Base-by-base conservation (phyloP, 2,113 vertebrate genomes). In the Semnornis frantzii region DNA sequence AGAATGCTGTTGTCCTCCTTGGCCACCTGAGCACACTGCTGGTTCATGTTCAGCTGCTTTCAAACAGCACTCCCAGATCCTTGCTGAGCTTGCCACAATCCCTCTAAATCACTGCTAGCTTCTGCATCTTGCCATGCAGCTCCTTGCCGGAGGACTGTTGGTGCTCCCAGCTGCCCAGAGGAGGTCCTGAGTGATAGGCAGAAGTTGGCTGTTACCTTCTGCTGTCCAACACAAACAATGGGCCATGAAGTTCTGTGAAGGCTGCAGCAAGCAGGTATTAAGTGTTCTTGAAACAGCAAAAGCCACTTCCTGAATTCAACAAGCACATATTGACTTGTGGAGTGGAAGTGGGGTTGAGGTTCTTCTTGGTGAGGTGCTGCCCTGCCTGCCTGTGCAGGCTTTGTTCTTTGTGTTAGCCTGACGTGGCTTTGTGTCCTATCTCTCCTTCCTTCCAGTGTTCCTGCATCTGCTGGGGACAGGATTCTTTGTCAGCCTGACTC, bases 241-340 rank as follows among this genome's bases (percentile, higher is more conserved):
- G 73, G 82, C 73, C 78, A 39, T 2, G 18, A 37, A 73, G 69
- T 78, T 93, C 83, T 82, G 83, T 23, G 21, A 95, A 75, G 94
- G 92, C 94, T 95, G 93, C 74, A 79, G 76, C 75, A 89, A 96
- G 86, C 90, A 94, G 97, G 97, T 93, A 96, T 97, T 96, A 97
- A 96, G 94, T 94, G 95, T 95, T 93, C 94, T 95, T 92, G 94
- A 94, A 94, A 72, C 73, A 46, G 91, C 75, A 89, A 89, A 97
- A 94, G 78, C 95, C 94, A 94, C 86, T 97, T 97, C 94, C 97
- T 97, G 93, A 91, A 95, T 93, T 92, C 87, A 75, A 71, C 85
- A 95, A 79, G 82, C 50, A 28, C 75, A 62, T 91, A 85, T 75
- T 93, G 87, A 95, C 94, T 96, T 89, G 81, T 62, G 94, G 92